Percentiles rank a stretch among this genome's conserved stretches.
Evolutionary conservation across 2,888 invertebrate genomes (phyloP).

Genomic region (Chrysodeixis includens): DNA sequence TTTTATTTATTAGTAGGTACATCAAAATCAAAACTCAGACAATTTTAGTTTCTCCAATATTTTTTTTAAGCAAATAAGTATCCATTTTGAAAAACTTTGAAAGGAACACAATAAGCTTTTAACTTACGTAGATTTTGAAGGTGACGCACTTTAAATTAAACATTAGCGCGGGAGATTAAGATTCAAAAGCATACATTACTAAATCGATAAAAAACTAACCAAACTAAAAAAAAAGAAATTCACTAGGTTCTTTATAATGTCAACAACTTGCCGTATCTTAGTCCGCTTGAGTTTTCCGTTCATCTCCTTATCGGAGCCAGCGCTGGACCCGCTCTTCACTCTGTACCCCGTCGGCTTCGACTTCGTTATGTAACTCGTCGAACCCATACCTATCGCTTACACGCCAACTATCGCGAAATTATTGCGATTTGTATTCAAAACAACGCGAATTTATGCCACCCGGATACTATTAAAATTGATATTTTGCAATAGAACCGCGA

Average conservation of each 20-base stretch:
- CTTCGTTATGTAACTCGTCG: conserved; percentile 83
- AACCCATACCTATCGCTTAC: conserved; percentile 85
- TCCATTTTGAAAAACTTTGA: too few species aligned
- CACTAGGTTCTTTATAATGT: conserved; percentile 19
- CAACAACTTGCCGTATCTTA: conserved; percentile 78
- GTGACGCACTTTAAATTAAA: too few species aligned
- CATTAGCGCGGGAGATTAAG: too few species aligned
- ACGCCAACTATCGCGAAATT: conserved; percentile 52
- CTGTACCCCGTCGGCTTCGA: conserved; percentile 78
- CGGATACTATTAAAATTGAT: conserved; percentile 46
- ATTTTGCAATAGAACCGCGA: conserved; percentile 42
- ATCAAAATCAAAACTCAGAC: too few species aligned
- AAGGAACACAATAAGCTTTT: too few species aligned
- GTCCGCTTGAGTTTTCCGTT: conserved; percentile 80
- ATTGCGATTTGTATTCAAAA: conserved; percentile 58
- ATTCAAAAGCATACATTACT: too few species aligned
- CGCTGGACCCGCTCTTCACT: conserved; percentile 83
- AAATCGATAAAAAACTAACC: not conserved
- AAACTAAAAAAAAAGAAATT: not conserved
- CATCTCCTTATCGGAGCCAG: conserved; percentile 84
- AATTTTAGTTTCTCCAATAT: too few species aligned
- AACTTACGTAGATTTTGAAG: too few species aligned
- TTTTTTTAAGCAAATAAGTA: too few species aligned
- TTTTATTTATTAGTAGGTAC: too few species aligned
- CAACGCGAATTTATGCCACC: conserved; percentile 58